A percentile compares a stretch with the other conserved stretches of the same genome.
phyloP scores from a whole-genome alignment of 2,113 vertebrate genomes.

The Miniopterus natalensis region DNA sequence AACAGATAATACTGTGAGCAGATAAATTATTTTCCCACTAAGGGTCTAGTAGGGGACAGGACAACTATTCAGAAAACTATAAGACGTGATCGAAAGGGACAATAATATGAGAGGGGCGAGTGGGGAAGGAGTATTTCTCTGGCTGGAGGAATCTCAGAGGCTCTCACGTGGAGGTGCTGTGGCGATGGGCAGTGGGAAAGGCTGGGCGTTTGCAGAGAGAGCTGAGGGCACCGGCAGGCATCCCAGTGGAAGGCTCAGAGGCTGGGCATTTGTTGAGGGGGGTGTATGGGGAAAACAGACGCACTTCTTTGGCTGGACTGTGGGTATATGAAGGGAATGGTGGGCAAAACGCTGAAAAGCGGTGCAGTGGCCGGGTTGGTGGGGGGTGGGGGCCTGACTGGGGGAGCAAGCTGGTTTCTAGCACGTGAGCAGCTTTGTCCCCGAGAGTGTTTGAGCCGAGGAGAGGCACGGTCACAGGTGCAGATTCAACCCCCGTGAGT shows the following conservation, averaged over 20 bases:
- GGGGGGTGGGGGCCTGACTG: background rate
- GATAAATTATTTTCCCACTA: background rate
- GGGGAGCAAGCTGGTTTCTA: background rate
- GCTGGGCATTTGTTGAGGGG: background rate
- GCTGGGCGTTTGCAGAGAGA: background rate
- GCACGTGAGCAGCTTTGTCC: background rate
- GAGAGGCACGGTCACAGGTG: rapidly evolving
- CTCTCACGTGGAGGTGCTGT: rapidly evolving
- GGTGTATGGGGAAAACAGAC: background rate
- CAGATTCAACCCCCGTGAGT: background rate
- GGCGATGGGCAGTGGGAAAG: background rate
- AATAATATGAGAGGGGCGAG: too few species aligned
- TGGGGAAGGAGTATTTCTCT: background rate
- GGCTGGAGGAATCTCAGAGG: background rate
- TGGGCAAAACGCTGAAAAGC: background rate
- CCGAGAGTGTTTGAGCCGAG: background rate
- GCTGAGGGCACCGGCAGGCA: background rate
- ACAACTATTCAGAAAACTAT: background rate
- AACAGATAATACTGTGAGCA: background rate
- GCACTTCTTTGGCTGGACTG: background rate
- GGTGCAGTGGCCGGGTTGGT: background rate
- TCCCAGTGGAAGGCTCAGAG: background rate
- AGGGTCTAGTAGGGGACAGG: background rate
- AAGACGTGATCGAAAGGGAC: background rate
- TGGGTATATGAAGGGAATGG: background rate